Conservation (phyloP, 2,113 vertebrate species). For the Ochotona princeps region DNA sequence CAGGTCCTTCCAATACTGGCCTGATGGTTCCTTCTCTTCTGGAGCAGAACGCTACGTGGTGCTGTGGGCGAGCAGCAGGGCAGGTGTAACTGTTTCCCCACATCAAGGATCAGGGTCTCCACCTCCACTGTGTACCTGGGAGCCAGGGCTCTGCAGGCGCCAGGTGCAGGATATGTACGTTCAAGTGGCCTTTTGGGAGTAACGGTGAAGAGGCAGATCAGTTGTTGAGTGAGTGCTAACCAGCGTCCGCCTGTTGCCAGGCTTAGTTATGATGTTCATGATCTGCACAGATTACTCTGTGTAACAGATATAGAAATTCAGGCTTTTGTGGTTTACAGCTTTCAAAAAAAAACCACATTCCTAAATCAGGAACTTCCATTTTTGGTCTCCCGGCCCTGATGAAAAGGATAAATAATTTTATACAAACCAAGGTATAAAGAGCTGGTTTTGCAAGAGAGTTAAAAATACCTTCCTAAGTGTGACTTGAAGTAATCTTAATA, state of each 20-base stretch:
- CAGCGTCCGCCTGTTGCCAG: neutral
- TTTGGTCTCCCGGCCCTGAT: neutral
- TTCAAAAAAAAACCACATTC: neutral
- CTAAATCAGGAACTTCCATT: neutral
- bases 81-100: neutral
- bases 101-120: neutral
- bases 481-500: neutral
- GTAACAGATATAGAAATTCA: neutral
- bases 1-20: neutral
- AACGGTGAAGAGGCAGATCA: neutral
- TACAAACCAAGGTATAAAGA: neutral
- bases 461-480: neutral
- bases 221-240: neutral
- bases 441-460: neutral
- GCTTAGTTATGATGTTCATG: neutral
- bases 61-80: neutral
- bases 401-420: constrained; percentile 5
- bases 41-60: neutral
- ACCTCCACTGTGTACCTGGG: neutral
- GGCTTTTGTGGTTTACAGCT: neutral
- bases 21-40: neutral
- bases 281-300: neutral
- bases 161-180: neutral
- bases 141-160: neutral
- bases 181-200: neutral